Conservation (phyloP, 1,140 invertebrate genomes). For the Magallana angulata region DNA sequence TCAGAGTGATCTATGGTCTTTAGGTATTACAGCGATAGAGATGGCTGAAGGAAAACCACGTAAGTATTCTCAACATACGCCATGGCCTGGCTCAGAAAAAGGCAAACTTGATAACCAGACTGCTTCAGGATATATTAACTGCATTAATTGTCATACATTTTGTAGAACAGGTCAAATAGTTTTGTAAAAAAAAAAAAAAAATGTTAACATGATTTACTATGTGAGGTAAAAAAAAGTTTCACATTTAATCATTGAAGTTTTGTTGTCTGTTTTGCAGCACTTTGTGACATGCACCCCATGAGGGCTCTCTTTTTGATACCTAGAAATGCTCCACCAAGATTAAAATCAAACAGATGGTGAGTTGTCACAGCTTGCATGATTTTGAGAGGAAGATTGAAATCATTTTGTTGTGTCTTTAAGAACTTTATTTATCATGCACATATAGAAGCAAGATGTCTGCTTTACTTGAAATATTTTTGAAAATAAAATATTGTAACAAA, state of each 20-base stretch:
- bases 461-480: too few relatives aligned
- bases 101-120: too few relatives aligned
- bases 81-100: background rate
- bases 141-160: too few relatives aligned
- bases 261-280: conserved; percentile 74
- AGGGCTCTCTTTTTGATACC: conserved; percentile 98
- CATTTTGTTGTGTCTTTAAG: too few relatives aligned
- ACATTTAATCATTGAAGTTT: too few relatives aligned
- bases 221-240: background rate
- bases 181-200: background rate
- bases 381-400: too few relatives aligned
- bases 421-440: too few relatives aligned
- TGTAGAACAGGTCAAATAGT: too few relatives aligned
- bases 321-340: conserved; percentile 95
- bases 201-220: background rate
- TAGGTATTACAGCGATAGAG: conserved; percentile 99
- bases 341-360: conserved; percentile 99
- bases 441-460: too few relatives aligned
- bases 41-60: conserved; percentile 99
- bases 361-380: background rate
- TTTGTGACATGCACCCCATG: conserved; percentile 99
- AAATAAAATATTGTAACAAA: too few relatives aligned
- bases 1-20: conserved; percentile 96
- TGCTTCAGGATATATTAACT: too few relatives aligned
- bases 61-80: conserved; percentile 78